These are phyloP conservation scores for Mionectes macconnelli DNA, from an alignment of 2,113 vertebrate genomes.

Conservation along the genomic window DNA sequence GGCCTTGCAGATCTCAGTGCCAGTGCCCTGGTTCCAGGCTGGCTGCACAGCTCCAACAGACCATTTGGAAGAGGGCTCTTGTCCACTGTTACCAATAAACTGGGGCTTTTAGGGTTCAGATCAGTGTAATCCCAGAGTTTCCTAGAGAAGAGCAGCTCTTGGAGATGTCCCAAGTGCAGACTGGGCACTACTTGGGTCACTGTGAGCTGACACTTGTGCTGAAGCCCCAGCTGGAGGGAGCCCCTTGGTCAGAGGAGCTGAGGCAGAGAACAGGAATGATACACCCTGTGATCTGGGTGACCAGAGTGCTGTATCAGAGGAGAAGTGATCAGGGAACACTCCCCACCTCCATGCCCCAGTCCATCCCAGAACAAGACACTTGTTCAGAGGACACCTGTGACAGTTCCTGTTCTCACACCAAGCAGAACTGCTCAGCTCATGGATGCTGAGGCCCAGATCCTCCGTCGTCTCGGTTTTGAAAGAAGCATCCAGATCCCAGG, in stretches of 20 bases:
- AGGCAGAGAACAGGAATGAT: neutral
- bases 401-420: neutral
- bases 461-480: neutral
- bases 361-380: neutral
- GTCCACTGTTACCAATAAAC: neutral
- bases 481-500: neutral
- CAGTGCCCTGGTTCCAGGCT: neutral
- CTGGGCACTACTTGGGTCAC: neutral
- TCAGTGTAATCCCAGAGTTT: neutral
- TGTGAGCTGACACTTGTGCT: neutral
- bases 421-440: neutral
- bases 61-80: neutral
- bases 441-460: neutral
- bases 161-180: neutral
- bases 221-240: neutral
- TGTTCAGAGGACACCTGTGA: rapidly evolving
- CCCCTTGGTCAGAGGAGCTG: neutral
- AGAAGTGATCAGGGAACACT: neutral
- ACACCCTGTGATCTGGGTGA: rapidly evolving
- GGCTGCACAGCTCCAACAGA: neutral
- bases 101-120: neutral
- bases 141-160: neutral
- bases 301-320: neutral
- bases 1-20: neutral
- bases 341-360: neutral